Base-by-base conservation (phyloP, 2,888 invertebrate genomes). In the Ichneumoninae sp. region DNA sequence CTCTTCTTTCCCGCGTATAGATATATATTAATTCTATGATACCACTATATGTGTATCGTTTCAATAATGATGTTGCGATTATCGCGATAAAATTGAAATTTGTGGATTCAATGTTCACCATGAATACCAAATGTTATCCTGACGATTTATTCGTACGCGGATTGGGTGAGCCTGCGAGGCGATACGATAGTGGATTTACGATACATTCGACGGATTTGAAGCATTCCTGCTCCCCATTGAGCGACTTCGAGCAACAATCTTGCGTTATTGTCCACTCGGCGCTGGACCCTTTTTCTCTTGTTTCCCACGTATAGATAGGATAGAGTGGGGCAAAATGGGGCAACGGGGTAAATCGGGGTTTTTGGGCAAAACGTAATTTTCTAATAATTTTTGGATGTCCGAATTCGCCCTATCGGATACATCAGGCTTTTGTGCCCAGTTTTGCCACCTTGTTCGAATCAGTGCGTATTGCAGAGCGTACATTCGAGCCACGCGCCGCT, bases 21-120 rank as follows among this genome's bases (percentile, higher is more conserved):
- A 26, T 22, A 66, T 66, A 54, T 33, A 66, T 40, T 52, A 7
- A 54, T 54, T 54, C 54, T 66, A 52, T 50, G 47, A 75, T 52
- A 65, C 36, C 50, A 13, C 40, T 52, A 50, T 22, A 6, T 8
- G 13, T 16, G 16, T 75, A 8, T 13, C 3, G 10, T 13, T 13
- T 65, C 60, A n/a, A 47, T 0, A 26, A 22, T 63, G 1, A 60
- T 8, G 30, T 33, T 47, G 44, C 30, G 10, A 74, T 30, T 60
- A n/a, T 47, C 22, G 26, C n/a, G 16, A 30, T 26, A 0, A 7
- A 26, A 19, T 47, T 36, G 0, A 6, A 26, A 47, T 30, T 8
- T 13, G 13, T 13, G 63, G 26, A 22, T 22, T 22, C 54, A 19
- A 54, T 22, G 54, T 6, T 54, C n/a, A 54, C 8, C 54, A 10